These are phyloP conservation scores for Nineta flava DNA, from an alignment of 2,888 invertebrate genomes.

Conservation along the genomic window DNA sequence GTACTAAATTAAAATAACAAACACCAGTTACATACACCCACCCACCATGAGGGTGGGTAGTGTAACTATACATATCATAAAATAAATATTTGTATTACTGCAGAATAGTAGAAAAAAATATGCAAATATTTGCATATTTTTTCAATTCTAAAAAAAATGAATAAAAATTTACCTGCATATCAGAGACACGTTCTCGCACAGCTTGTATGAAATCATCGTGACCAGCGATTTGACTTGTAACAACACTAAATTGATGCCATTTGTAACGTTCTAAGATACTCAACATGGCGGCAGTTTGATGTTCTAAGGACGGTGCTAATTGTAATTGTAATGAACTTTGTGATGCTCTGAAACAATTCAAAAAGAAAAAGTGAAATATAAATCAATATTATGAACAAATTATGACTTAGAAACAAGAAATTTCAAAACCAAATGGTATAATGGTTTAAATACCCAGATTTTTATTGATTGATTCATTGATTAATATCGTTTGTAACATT, in stretches of 20 bases:
- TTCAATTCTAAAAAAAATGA: background rate
- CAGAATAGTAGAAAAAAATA: no score
- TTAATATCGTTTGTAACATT: no score
- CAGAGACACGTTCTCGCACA: slow-evolving; percentile 71
- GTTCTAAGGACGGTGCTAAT: slow-evolving; percentile 90
- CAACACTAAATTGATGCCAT: slow-evolving; percentile 91
- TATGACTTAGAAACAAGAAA: no score
- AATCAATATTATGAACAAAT: no score
- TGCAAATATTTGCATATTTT: background rate
- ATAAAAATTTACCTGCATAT: slow-evolving; percentile 46
- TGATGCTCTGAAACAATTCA: slow-evolving; percentile 43
- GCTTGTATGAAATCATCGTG: slow-evolving; percentile 93
- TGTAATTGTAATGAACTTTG: slow-evolving; percentile 83
- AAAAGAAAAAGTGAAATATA: slow-evolving; percentile 19
- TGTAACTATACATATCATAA: no score
- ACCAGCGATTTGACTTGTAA: slow-evolving; percentile 85
- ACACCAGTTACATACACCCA: no score
- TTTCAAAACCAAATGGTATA: no score
- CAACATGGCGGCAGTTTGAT: slow-evolving; percentile 92
- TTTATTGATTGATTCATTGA: no score
- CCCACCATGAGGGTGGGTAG: no score
- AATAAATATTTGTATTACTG: no score
- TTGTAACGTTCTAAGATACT: slow-evolving; percentile 89
- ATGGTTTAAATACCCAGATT: no score
- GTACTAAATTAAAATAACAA: no score